Evolutionary conservation across 2,113 vertebrate genomes (phyloP).

Genomic region (Lathamus discolor): DNA sequence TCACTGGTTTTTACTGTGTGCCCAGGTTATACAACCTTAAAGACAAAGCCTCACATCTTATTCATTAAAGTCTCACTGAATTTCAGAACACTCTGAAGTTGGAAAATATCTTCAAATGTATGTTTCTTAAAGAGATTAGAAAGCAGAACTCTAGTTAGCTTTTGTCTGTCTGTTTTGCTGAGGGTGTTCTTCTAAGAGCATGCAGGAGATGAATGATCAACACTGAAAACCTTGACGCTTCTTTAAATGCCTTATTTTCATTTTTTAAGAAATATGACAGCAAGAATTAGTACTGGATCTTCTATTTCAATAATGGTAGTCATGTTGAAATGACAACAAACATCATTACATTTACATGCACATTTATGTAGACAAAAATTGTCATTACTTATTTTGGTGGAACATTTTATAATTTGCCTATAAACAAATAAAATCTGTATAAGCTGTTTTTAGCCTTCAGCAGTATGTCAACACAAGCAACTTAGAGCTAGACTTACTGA

Average conservation of each 20-base stretch:
- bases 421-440: conserved; percentile 78
- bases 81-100: conserved; percentile 68
- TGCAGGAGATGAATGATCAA: conserved; percentile 75
- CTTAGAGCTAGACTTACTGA: conserved; percentile 54
- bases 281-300: conserved; percentile 79
- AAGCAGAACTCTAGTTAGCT: conserved; percentile 78
- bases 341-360: conserved; percentile 76
- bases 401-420: conserved; percentile 76
- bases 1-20: not conserved
- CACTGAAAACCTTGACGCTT: conserved; percentile 80
- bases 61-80: not conserved
- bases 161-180: conserved; percentile 80
- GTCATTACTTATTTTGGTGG: conserved; percentile 81
- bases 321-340: conserved; percentile 81
- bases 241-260: conserved; percentile 78
- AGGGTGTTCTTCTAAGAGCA: conserved; percentile 73
- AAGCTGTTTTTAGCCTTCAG: conserved; percentile 78
- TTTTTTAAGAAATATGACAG: conserved; percentile 78
- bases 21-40: not conserved
- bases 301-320: conserved; percentile 79
- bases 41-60: not conserved
- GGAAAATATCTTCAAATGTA: conserved; percentile 66
- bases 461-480: conserved; percentile 69
- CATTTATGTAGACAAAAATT: conserved; percentile 79
- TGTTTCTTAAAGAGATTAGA: conserved; percentile 82